Evolutionary conservation across 2,888 invertebrate genomes (phyloP), one percentile per base, ranked within the genome.

Genomic region (Callyntrura guangdongensis): DNA sequence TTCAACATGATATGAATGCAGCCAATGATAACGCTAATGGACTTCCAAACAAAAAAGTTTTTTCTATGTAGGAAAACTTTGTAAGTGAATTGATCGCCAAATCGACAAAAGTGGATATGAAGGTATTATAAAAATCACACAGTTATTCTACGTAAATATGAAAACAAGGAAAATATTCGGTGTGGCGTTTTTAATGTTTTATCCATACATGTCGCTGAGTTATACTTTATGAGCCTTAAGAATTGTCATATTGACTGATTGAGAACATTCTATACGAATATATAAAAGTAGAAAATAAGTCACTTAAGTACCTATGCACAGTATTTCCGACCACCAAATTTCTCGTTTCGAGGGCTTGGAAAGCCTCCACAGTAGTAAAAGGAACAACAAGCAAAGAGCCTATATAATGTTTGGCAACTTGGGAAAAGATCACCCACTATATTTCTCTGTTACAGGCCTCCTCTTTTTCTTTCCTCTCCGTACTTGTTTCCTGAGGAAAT

Each of bases 401-500:
- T n/a, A n/a, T n/a, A n/a, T n/a, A n/a, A n/a, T 67, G 67, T 67
- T 82, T 83, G 45, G 69, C 59, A 85, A 56, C 72, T 56, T 74
- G 59, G 36, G 64, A 72, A 47, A 47, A 74, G 11, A 27, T 47
- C 84, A 36, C 17, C 8, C 14, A 27, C 61, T 17, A 86, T 86
- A 86, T 74, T 77, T 86, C 86, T 86, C 77, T 59, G 86, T 86
- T 86, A 86, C 45, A 74, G 22, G 27, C 22, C 36, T 47, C 27
- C 47, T 14, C 17, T n/a, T n/a, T n/a, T n/a, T n/a, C n/a, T n/a
- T 12, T 56, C 56, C 9, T 56, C 56, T 56, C 14, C 56, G 3
- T 56, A 6, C 56, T 56, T 56, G 6, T n/a, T n/a, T n/a, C n/a
- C n/a, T n/a, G 56, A 67, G 14, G 12, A n/a, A 17, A 45, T 45